Percentiles rank a stretch among this genome's conserved stretches.
phyloP scores from a whole-genome alignment of 2,888 invertebrate genomes.

The Euzophera pinguis region DNA sequence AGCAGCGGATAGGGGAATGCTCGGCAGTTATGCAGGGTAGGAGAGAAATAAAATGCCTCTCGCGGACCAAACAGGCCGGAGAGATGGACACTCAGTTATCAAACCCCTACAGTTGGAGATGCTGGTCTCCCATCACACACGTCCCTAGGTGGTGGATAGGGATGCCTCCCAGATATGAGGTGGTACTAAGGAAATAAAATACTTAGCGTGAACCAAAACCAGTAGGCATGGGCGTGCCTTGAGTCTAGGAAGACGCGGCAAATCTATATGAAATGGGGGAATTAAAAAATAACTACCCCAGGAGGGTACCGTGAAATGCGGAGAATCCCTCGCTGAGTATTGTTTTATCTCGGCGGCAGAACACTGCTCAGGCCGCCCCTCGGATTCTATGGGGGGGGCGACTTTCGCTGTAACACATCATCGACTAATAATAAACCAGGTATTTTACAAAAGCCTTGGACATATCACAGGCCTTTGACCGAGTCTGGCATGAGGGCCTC shows the following conservation, averaged over 20 bases:
- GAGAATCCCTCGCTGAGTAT: not conserved
- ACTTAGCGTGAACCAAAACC: not conserved
- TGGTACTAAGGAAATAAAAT: not conserved
- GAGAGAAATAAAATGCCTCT: not conserved
- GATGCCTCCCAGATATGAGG: not conserved
- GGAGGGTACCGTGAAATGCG: not conserved
- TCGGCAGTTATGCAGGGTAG: no score
- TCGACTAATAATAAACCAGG: no score
- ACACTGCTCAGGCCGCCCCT: not conserved
- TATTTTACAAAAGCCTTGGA: no score
- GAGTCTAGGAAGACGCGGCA: not conserved
- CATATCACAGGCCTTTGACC: no score
- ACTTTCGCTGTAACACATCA: not conserved
- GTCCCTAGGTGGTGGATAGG: not conserved
- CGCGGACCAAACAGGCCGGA: not conserved
- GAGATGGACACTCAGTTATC: not conserved
- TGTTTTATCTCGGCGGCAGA: not conserved
- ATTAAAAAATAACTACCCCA: not conserved
- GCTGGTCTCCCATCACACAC: not conserved
- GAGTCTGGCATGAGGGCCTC: no score
- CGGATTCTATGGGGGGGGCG: constrained; percentile 1
- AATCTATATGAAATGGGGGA: not conserved
- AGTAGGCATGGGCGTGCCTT: not conserved
- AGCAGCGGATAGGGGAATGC: not conserved
- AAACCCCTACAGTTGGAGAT: not conserved